Evolutionary conservation across 2,113 vertebrate genomes (phyloP).

Genomic region (Vulpes vulpes): DNA sequence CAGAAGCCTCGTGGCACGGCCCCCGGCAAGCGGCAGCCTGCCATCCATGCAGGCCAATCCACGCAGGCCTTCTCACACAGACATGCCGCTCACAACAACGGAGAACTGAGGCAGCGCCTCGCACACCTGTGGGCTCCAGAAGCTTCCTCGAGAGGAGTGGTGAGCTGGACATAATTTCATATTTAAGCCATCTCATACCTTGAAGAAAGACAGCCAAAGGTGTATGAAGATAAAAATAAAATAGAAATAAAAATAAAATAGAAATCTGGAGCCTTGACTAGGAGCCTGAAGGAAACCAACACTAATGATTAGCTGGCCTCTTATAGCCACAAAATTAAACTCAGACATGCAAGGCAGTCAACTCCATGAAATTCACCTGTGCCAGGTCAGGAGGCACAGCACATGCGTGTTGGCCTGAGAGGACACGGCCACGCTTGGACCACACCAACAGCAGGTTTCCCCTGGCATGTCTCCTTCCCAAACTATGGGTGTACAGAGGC

Average conservation of each 20-base stretch:
- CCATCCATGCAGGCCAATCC: too few relatives aligned
- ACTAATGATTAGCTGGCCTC: accelerated
- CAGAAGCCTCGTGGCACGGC: accelerated
- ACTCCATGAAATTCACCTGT: neutral
- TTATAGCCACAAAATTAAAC: too few relatives aligned
- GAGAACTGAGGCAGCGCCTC: neutral
- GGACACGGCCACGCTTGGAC: accelerated
- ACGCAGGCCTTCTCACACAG: neutral
- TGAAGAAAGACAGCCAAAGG: neutral
- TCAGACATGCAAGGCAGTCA: accelerated
- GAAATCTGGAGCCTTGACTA: neutral
- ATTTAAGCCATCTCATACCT: too few relatives aligned
- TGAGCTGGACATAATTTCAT: accelerated
- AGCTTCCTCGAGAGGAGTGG: neutral
- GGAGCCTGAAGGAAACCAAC: neutral
- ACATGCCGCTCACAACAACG: accelerated
- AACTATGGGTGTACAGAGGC: too few relatives aligned
- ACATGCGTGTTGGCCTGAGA: accelerated
- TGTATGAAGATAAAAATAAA: neutral
- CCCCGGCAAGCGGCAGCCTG: neutral
- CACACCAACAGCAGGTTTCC: neutral
- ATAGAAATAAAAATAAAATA: neutral
- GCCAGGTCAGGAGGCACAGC: accelerated
- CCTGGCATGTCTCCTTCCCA: neutral
- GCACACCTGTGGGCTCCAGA: neutral